phyloP scores from a whole-genome alignment of 2,113 vertebrate species.

The Callaeas wilsoni region DNA sequence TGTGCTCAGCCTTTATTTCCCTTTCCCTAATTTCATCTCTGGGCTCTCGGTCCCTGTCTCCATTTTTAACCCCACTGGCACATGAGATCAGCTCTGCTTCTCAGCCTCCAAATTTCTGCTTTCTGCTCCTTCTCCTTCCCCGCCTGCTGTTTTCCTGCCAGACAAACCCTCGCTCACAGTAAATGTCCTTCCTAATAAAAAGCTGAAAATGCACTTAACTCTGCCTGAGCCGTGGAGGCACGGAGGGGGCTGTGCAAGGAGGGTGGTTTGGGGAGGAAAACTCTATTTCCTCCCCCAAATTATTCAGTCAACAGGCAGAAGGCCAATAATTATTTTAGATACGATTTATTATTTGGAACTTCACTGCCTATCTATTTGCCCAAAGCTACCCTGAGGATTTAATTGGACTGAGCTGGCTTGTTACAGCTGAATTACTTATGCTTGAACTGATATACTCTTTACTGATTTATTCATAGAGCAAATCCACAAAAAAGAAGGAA shows the following conservation, averaged over 20 bases:
- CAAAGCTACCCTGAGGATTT: conserved; percentile 41
- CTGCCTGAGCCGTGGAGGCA: background rate
- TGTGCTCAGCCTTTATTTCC: background rate
- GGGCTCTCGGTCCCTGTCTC: background rate
- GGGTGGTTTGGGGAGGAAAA: background rate
- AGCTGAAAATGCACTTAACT: background rate
- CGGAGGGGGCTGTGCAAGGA: background rate
- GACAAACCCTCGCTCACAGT: background rate
- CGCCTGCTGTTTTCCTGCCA: background rate
- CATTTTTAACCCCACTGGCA: background rate
- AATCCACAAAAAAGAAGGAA: background rate
- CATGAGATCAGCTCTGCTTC: background rate
- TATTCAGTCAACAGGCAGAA: background rate
- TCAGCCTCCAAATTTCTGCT: background rate
- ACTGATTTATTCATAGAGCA: conserved; percentile 31
- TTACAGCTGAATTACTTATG: conserved; percentile 34
- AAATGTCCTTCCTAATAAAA: background rate
- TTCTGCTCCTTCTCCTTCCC: background rate
- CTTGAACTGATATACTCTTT: conserved; percentile 22
- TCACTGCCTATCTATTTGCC: background rate
- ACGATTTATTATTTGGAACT: background rate
- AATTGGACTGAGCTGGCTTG: conserved; percentile 39
- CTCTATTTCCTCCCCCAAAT: background rate
- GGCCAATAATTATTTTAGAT: background rate
- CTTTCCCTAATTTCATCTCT: background rate